Percentiles rank a stretch among this genome's conserved stretches.
phyloP scores from a whole-genome alignment of 2,888 invertebrate species.

The Heliconius aoede region DNA sequence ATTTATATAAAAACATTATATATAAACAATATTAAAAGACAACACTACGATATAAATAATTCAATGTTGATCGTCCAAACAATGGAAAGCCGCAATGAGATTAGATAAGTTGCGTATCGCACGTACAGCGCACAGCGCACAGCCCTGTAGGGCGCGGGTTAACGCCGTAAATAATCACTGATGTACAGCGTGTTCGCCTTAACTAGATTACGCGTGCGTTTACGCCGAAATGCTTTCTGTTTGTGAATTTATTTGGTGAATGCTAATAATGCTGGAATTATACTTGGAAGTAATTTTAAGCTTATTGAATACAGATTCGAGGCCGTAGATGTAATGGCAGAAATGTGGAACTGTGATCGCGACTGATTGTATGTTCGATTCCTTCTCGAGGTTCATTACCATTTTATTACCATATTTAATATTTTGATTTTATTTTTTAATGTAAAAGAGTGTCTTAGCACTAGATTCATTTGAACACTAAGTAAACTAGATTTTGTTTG shows the following conservation, averaged over 20 bases:
- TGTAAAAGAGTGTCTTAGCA: too few relatives aligned
- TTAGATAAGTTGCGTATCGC: slow-evolving; percentile 73
- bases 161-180: slow-evolving; percentile 57
- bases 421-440: too few relatives aligned
- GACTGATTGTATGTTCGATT: too few relatives aligned
- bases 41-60: slow-evolving; percentile 13
- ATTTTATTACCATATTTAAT: too few relatives aligned
- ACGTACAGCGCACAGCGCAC: slow-evolving; percentile 56
- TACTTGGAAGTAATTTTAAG: slow-evolving; percentile 14
- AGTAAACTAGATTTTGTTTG: background rate
- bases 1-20: background rate
- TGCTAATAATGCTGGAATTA: slow-evolving; percentile 23
- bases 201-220: slow-evolving; percentile 51
- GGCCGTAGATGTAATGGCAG: too few relatives aligned
- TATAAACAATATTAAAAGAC: background rate
- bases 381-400: too few relatives aligned
- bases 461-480: too few relatives aligned
- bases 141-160: slow-evolving; percentile 50
- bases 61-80: slow-evolving; percentile 2
- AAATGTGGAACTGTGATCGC: too few relatives aligned
- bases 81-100: slow-evolving; percentile 51
- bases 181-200: slow-evolving; percentile 53
- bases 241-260: slow-evolving; percentile 50
- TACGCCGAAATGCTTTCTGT: slow-evolving; percentile 52
- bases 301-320: slow-evolving; percentile 2